These are phyloP conservation scores for Ctenosaura bakeri DNA, from an alignment of 2,797 vertebrate species.

Conservation along the genomic window DNA sequence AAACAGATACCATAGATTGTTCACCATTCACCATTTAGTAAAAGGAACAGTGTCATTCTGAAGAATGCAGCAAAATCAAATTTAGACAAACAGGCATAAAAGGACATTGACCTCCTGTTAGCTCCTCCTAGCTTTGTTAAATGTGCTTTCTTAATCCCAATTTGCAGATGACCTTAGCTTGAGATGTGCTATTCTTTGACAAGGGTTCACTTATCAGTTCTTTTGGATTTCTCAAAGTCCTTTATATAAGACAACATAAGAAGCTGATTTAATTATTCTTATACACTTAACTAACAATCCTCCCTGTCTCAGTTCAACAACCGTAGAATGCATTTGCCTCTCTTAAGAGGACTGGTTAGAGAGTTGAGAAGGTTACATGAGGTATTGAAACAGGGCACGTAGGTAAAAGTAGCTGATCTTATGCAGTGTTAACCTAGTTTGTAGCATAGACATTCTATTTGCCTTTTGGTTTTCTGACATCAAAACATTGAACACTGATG, in stretches of 20 bases:
- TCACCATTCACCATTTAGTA: neutral
- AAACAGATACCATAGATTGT: accelerated
- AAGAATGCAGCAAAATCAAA: neutral
- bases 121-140: conserved; percentile 31
- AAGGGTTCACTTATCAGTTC: conserved; percentile 11
- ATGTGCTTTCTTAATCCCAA: conserved; percentile 20
- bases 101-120: neutral
- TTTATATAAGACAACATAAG: conserved; percentile 25
- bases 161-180: conserved; percentile 15
- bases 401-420: conserved; percentile 64
- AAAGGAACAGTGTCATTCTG: neutral
- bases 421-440: conserved; percentile 57
- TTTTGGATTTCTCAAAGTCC: conserved; percentile 37
- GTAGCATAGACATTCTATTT: conserved; percentile 49
- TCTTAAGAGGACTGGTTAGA: conserved; percentile 73
- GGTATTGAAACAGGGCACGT: conserved; percentile 70
- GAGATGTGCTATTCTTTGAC: conserved; percentile 28
- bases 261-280: conserved; percentile 55
- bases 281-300: conserved; percentile 58
- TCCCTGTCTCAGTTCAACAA: conserved; percentile 36
- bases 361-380: conserved; percentile 76
- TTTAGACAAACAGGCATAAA: neutral
- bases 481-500: conserved; percentile 32
- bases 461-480: conserved; percentile 64
- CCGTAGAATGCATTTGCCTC: conserved; percentile 48